Evolutionary conservation across 1,140 invertebrate species (phyloP), one percentile per base, ranked within the genome.

Genomic region (Gonioctena quinquepunctata): DNA sequence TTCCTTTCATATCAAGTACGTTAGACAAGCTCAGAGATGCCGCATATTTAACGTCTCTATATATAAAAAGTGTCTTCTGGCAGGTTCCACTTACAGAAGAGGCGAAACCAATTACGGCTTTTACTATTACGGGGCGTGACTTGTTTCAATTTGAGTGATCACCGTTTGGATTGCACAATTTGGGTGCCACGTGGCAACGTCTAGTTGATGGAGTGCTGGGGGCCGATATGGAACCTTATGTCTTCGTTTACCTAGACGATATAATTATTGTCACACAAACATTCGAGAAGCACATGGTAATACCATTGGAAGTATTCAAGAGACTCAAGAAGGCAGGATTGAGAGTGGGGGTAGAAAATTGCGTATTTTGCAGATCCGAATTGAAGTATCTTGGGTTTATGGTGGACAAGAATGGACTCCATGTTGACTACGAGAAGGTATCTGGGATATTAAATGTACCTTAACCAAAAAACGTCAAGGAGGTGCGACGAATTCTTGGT

Each of bases 101-200:
- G 7, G 70, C 68, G 49, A 70, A 71, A 52, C 74, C 77, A 54
- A 77, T 78, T 59, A 81, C 78, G 0, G 80, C 77, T 0, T 82
- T 81, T 73, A 68, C 71, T 1, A 61, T 80, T 21, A 73, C 80
- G 18, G 66, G 67, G 8, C 65, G 66, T 19, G 78, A 78, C 0
- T 50, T 80, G 1, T 81, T 68, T 67, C 75, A 81, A 13, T 81
- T 79, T 66, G 77, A 72, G n/a, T 8, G 48, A 6, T 77, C 74
- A 61, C 66, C 77, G 6, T 80, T 79, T 66, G 79, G 80, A 8
- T 16, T 59, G n/a, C n/a, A 59, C n/a, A 26, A 5, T 13, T 5
- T 8, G 2, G 7, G 13, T 27, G 2, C 56, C 11, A 27, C 23
- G 13, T 59, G 3, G 16, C 23, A 59, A 22, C 7, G 56, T 6